Evolutionary conservation across 2,888 invertebrate genomes (phyloP).

Genomic region (Trichacis sp.): DNA sequence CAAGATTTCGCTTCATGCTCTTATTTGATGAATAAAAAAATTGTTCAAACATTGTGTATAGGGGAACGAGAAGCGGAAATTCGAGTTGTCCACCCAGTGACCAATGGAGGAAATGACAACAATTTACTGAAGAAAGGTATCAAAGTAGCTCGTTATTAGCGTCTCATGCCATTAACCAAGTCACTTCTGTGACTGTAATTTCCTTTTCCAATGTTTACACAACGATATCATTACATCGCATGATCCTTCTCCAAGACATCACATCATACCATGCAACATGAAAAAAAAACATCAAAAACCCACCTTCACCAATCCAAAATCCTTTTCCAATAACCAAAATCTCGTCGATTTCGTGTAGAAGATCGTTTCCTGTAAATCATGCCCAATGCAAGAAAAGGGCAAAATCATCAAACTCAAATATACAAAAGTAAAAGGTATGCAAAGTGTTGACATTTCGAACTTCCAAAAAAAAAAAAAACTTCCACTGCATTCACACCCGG

Average conservation of each 20-base stretch:
- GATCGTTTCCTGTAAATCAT: conserved; percentile 58
- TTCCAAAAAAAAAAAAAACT: too few relatives aligned
- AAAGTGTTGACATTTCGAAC: too few relatives aligned
- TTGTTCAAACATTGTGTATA: too few relatives aligned
- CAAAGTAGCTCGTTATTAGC: conserved; percentile 27
- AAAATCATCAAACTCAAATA: too few relatives aligned
- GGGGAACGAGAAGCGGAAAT: conserved; percentile 21
- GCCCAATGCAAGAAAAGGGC: conserved; percentile 42
- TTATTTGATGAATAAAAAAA: too few relatives aligned
- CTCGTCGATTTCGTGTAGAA: conserved; percentile 77
- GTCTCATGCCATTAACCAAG: conserved; percentile 23
- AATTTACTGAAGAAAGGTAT: conserved; percentile 22
- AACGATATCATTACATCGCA: background rate
- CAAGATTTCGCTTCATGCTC: too few relatives aligned
- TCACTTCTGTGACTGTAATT: background rate
- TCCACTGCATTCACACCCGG: too few relatives aligned
- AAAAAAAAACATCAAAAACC: conserved; percentile 44
- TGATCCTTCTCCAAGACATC: too few relatives aligned
- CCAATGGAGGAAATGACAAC: conserved; percentile 45
- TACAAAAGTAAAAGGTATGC: too few relatives aligned
- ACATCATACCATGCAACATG: too few relatives aligned
- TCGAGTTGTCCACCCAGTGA: conserved; percentile 36
- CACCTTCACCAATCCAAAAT: conserved; percentile 73
- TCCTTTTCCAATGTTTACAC: background rate
- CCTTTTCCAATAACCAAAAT: conserved; percentile 74